These are phyloP conservation scores for Falcaria lacertinaria DNA, from an alignment of 2,888 invertebrate genomes.

Conservation along the genomic window DNA sequence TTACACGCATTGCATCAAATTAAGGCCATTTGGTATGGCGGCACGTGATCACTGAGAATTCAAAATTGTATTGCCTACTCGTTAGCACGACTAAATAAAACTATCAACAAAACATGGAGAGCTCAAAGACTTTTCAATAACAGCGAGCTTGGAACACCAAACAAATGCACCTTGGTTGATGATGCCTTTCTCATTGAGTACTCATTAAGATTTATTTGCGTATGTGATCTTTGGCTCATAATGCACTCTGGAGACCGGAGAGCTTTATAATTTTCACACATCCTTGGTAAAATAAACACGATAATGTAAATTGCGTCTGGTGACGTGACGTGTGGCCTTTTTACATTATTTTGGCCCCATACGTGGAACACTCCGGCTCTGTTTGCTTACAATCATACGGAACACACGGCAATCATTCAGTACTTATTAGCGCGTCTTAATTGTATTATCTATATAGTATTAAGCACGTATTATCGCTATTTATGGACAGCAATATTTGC, in stretches of 20 bases:
- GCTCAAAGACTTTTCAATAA: too few species aligned
- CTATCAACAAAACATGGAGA: too few species aligned
- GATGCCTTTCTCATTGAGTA: conserved; percentile 6
- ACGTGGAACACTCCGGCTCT: background rate
- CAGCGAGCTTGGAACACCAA: too few species aligned
- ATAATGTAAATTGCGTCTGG: conserved; percentile 47
- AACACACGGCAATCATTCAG: background rate
- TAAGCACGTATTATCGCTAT: too few species aligned
- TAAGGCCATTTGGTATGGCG: too few species aligned
- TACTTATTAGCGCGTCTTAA: background rate
- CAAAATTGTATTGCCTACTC: too few species aligned
- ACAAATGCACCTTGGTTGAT: background rate
- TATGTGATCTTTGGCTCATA: conserved; percentile 13
- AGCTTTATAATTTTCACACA: conserved; percentile 27
- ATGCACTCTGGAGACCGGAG: conserved; percentile 22
- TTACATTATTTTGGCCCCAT: background rate
- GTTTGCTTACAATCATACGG: background rate
- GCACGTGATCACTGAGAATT: too few species aligned
- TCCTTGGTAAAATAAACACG: conserved; percentile 36
- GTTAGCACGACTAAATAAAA: too few species aligned
- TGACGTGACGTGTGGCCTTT: too few species aligned
- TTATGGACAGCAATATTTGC: too few species aligned
- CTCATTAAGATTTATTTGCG: conserved; percentile 5
- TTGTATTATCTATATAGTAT: too few species aligned
- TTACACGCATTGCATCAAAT: too few species aligned